Conservation (phyloP, 2,888 invertebrate species). For the Drosophila dives region DNA sequence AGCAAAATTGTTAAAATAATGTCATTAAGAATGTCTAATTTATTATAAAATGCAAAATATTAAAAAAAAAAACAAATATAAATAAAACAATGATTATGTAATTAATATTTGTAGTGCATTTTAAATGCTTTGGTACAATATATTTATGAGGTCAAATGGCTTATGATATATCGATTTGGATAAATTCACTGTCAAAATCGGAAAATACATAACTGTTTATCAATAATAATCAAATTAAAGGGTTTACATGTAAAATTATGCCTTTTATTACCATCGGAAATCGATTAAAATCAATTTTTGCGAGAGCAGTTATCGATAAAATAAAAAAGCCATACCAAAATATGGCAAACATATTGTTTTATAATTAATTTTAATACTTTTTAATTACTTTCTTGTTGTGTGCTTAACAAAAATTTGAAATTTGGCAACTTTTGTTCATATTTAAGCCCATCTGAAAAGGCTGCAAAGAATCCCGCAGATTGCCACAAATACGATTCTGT, state of each 20-base stretch:
- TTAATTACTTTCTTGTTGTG: neutral
- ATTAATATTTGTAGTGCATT: neutral
- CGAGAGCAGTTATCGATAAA: neutral
- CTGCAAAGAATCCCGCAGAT: slow-evolving; percentile 5
- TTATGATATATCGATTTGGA: neutral
- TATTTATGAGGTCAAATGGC: neutral
- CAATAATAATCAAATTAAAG: neutral
- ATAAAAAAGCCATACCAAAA: neutral
- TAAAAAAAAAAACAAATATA: slow-evolving; percentile 16
- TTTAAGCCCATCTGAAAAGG: slow-evolving; percentile 6
- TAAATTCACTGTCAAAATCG: neutral
- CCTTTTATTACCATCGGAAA: neutral
- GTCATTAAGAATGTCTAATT: slow-evolving; percentile 69
- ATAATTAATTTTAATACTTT: neutral
- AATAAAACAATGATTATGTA: slow-evolving; percentile 19
- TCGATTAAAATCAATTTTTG: neutral
- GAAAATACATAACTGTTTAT: neutral
- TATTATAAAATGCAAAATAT: slow-evolving; percentile 66
- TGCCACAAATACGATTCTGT: slow-evolving; percentile 15
- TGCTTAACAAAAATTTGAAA: slow-evolving; percentile 3
- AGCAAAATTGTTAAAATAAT: slow-evolving; percentile 60
- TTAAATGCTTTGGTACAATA: neutral
- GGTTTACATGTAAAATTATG: neutral
- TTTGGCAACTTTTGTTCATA: slow-evolving; percentile 18
- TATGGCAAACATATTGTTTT: slow-evolving; percentile 3